Evolutionary conservation across 2,113 vertebrate species (phyloP), one percentile per base, ranked within the genome.

Genomic region (Falco punctatus): DNA sequence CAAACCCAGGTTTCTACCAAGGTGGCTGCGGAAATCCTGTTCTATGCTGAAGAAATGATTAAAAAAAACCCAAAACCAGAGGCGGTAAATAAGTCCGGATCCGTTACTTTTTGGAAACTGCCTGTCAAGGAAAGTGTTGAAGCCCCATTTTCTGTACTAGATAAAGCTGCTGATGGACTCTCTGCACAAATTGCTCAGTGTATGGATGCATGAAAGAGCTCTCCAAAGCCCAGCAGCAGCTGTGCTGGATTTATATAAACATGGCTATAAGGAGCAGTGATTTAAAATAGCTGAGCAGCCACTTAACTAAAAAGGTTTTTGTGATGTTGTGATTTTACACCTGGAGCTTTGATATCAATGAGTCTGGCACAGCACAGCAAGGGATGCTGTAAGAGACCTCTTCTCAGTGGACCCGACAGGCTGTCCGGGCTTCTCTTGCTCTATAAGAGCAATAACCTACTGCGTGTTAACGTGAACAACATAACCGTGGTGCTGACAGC

Each of bases 351-450:
- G 38, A 8, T 40, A 35, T 13, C 1, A 1, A 10, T 44, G 52
- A 40, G 49, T 48, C 35, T 48, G 61, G 74, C 58, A 55, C n/a
- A 59, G 66, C 64, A 55, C 35, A 65, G 57, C 2, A 3, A 32
- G 40, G 2, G 59, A 27, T 86, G 62, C 64, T 64, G 48, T 8
- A 19, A 14, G 11, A 55, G 40, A 20, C 10, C 52, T 72, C 64
- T 58, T 46, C 65, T 16, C 30, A 9, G 22, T 1, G 40, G 65
- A 10, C 15, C 38, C 4, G 0, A 11, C 1, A 2, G 27, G 52
- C 66, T 65, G 10, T 3, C 58, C 49, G 69, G 67, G n/a, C 65
- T 69, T 33, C 61, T 64, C 40, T 28, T 51, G 40, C 81, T 84
- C 88, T 86, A 18, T 13, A 6, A 75, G 59, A 94, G 95, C 94